These are phyloP conservation scores for Alouatta caraya DNA, from an alignment of 2,797 vertebrate species.

Conservation along the genomic window DNA sequence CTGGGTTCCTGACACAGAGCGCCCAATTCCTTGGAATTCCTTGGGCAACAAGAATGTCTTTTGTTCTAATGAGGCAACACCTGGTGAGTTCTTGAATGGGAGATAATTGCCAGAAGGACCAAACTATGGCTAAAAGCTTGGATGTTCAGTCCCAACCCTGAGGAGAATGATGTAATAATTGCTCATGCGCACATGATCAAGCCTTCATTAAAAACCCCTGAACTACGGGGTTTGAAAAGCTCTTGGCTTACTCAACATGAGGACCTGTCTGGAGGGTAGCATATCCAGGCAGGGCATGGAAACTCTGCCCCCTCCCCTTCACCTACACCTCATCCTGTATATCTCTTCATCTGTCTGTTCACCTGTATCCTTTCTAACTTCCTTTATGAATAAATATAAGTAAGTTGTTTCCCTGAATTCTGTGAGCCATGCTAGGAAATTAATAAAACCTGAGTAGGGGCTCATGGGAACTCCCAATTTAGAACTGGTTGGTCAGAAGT, in stretches of 20 bases:
- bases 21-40: neutral
- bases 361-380: neutral
- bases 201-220: neutral
- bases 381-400: neutral
- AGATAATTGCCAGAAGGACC: neutral
- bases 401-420: neutral
- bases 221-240: neutral
- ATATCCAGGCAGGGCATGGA: no score
- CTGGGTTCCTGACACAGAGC: neutral
- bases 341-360: neutral
- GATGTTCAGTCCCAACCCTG: neutral
- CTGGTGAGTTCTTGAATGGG: neutral
- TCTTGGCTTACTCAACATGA: neutral
- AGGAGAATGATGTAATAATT: neutral
- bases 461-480: neutral
- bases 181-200: neutral
- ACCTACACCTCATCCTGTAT: accelerated
- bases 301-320: neutral
- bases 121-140: neutral
- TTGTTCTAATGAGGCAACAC: neutral
- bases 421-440: neutral
- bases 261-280: neutral
- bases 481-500: neutral
- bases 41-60: neutral
- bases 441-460: neutral